These are phyloP conservation scores for Morinoia aosen DNA, from an alignment of 2,888 invertebrate genomes.

Conservation along the genomic window DNA sequence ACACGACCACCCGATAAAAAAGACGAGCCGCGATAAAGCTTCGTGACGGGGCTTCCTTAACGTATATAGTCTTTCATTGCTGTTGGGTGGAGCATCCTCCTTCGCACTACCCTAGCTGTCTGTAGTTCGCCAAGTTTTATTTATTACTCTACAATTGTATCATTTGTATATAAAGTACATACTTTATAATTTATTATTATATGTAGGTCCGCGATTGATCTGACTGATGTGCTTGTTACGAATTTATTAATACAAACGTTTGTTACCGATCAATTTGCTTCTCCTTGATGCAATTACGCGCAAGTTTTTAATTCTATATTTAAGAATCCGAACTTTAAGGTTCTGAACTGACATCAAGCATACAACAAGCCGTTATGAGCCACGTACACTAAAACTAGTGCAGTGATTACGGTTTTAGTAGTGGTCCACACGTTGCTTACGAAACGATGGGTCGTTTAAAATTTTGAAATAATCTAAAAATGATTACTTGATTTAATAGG, in stretches of 20 bases:
- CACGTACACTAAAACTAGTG: no score
- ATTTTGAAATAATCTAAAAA: no score
- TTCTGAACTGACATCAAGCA: no score
- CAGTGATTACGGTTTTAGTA: no score
- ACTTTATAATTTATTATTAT: slow-evolving; percentile 44
- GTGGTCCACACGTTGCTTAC: no score
- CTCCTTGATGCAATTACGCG: neutral
- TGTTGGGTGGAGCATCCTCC: neutral
- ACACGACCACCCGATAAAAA: slow-evolving; percentile 56
- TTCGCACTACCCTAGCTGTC: neutral
- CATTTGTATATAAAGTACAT: slow-evolving; percentile 45
- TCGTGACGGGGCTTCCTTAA: slow-evolving; percentile 4
- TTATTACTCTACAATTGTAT: neutral
- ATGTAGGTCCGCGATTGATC: slow-evolving; percentile 23
- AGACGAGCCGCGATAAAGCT: slow-evolving; percentile 54
- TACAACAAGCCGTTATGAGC: no score
- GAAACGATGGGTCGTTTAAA: no score
- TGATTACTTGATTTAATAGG: no score
- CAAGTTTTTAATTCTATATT: no score
- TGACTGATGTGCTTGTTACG: slow-evolving; percentile 51
- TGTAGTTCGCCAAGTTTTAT: slow-evolving; percentile 2
- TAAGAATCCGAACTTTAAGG: no score
- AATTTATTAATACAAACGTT: slow-evolving; percentile 45
- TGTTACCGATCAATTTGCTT: slow-evolving; percentile 6
- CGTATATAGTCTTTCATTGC: slow-evolving; percentile 40